Evolutionary conservation across 2,888 invertebrate species (phyloP), one percentile per base, ranked within the genome.

Genomic region (Pomacea canaliculata): DNA sequence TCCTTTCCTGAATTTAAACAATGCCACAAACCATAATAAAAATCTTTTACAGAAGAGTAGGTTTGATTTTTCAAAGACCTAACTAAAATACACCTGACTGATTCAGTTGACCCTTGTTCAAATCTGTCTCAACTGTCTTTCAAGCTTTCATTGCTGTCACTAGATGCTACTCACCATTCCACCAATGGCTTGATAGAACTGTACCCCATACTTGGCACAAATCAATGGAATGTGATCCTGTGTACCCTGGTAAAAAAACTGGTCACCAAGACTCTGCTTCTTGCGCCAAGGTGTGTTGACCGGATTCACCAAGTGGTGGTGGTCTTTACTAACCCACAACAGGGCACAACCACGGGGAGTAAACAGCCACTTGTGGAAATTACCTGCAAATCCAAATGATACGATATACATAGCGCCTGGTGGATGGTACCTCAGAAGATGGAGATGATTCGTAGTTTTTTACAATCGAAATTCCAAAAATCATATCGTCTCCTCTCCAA

Each of bases 311-410:
- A 80, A 83, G 49, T 60, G 56, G 9, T 81, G 82, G 37, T 84
- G 83, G 18, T 83, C 74, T 49, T 79, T 81, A 19, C 81, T 82
- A 10, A 86, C 82, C 82, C 85, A 88, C 63, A 90, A 77, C 48
- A 89, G 71, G 49, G 89, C 88, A 71, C 87, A 86, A 7, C 88
- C 86, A 18, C 86, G 82, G 0, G 89, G 88, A 9, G 86, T 78
- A 78, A 81, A 89, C 66, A 81, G 72, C 90, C 90, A 89, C 78
- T 90, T 90, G 81, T 90, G 88, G 1, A 89, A 73, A 74, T 88
- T 89, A 18, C 88, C 89, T 89, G 74, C n/a, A 76, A 69, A n/a
- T 18, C 70, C 18, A 67, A 46, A 37, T 37, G 37, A 37, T 37
- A 5, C 3, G 37, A 37, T 66, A 66, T n/a, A 48, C 5, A 49